Base-by-base conservation (phyloP, 2,888 invertebrate species). In the Metacarcinus magister region DNA sequence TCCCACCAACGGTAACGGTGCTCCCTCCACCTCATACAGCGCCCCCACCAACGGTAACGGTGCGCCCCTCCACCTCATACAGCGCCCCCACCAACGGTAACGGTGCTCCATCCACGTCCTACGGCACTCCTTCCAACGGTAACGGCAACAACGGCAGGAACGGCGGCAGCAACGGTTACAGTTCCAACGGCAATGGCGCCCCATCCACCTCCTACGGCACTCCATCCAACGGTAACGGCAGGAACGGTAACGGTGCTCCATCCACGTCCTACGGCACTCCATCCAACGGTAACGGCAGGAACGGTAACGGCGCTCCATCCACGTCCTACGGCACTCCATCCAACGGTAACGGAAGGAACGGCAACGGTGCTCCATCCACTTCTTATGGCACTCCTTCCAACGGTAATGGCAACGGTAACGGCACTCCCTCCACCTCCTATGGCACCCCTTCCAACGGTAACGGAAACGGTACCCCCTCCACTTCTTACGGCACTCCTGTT, bases 131-230 rank as follows among this genome's bases (percentile, higher is more conserved):
- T n/a, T 23, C 91, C 44, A 91, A 91, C 44, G 91, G 91, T 23
- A 89, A 89, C 89, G 43, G 48, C 48, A 48, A 13, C 23, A n/a
- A 23, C 44, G 32, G 32, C 46, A 87, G 39, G 28, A 54, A 54
- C 54, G 54, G 54, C 54, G 19, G 19, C 54, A 19, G 54, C 54
- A 19, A 87, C 10, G 89, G 89, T 13, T 16, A 28, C 3, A 5
- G 16, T 23, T 16, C 23, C 89, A 44, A 91, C 13, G 46, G 91
- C n/a, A 46, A 23, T 23, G 54, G 92, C 32, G 92, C 92, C 4
- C 92, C 54, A n/a, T 92, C 92, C 46, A 32, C 92, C 16, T 16
- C 48, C 92, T 92, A 92, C 92, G 92, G 92, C 46, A 48, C 92
- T 0, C 92, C 92, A 0, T 48, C 92, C 92, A 92, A 92, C 54